Evolutionary conservation across 2,888 invertebrate genomes (phyloP).

Genomic region (Cryptocheilus praepositus): DNA sequence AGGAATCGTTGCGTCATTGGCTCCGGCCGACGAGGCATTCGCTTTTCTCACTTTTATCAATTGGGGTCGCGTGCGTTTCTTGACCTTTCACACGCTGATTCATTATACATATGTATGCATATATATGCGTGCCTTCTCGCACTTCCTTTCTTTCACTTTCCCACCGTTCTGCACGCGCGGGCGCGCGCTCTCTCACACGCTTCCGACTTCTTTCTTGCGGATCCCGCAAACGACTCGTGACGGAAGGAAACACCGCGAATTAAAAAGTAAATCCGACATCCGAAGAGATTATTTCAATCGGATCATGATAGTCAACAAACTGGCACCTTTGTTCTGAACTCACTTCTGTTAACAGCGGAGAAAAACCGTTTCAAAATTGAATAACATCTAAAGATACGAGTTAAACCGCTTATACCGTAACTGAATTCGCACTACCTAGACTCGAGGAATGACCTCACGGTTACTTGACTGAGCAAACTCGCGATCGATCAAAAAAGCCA

Average conservation of each 20-base stretch:
- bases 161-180: slow-evolving; percentile 31
- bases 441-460: too few species aligned
- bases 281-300: too few species aligned
- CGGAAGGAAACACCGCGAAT: not conserved
- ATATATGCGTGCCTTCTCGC: slow-evolving; percentile 33
- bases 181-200: not conserved
- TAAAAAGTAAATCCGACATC: slow-evolving; percentile 4
- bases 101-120: slow-evolving; percentile 41
- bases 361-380: too few species aligned
- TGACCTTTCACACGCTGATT: slow-evolving; percentile 46
- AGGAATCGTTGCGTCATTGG: not conserved
- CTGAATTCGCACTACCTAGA: too few species aligned
- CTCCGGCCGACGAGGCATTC: slow-evolving; percentile 9
- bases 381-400: too few species aligned
- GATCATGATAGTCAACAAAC: too few species aligned
- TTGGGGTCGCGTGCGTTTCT: slow-evolving; percentile 28
- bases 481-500: not conserved
- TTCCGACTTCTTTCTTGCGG: not conserved
- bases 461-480: not conserved
- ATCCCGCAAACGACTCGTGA: not conserved
- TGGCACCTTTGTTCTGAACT: too few species aligned
- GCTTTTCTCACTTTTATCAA: slow-evolving; percentile 15
- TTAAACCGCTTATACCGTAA: too few species aligned
- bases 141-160: slow-evolving; percentile 51
- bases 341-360: too few species aligned